These are phyloP conservation scores for Nasua narica DNA, from an alignment of 2,797 vertebrate species.

Conservation along the genomic window DNA sequence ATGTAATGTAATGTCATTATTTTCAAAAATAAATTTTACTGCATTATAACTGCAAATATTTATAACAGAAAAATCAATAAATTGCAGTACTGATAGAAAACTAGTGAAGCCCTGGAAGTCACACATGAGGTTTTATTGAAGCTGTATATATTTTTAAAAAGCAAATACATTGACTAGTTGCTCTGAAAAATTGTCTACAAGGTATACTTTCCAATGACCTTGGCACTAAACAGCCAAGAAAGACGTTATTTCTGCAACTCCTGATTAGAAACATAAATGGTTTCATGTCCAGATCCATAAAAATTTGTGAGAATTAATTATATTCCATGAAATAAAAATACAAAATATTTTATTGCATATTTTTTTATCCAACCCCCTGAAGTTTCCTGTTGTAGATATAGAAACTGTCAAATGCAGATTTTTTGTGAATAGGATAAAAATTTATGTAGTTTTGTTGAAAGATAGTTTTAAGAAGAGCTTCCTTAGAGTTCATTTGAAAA, in stretches of 20 bases:
- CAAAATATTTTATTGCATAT: not conserved
- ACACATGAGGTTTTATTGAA: not conserved
- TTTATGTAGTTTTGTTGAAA: not conserved
- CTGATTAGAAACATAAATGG: not conserved
- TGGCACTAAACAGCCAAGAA: not conserved
- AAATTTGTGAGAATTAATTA: not conserved
- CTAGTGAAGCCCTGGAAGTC: not conserved
- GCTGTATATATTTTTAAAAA: not conserved
- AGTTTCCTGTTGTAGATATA: not conserved
- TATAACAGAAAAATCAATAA: not conserved
- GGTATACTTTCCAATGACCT: not conserved
- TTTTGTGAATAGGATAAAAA: not conserved
- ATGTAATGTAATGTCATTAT: not conserved
- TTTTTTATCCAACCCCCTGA: not conserved
- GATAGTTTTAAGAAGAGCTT: not conserved
- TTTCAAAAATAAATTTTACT: not conserved
- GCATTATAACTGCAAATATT: not conserved
- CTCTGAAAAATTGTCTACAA: not conserved
- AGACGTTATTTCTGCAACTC: not conserved
- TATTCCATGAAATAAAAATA: not conserved
- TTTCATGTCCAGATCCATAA: not conserved
- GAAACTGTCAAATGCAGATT: not conserved
- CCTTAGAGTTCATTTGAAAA: not conserved
- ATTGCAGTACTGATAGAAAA: not conserved
- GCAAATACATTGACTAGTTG: slow-evolving; percentile 1